Evolutionary conservation across 1,140 invertebrate genomes (phyloP), one percentile per base, ranked within the genome.

Genomic region (Melipona quadrifasciata): DNA sequence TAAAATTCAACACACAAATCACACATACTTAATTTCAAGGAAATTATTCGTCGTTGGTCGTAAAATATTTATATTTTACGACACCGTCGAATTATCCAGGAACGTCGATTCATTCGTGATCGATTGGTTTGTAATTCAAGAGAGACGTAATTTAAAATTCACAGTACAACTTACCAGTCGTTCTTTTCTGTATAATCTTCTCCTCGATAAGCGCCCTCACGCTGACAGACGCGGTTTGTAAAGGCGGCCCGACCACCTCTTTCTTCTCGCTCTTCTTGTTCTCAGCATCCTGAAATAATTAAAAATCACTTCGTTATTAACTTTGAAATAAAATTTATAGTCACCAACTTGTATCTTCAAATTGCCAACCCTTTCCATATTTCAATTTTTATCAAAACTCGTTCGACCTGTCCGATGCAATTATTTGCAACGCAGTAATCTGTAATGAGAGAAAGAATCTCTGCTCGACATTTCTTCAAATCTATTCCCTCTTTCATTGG

Each of bases 121-220:
- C 39, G 39, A 39, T 39, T 39, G 39, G 39, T 39, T 39, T 39
- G 39, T 39, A 39, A 39, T 39, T 39, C 39, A 6, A 39, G 64
- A 31, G 16, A 4, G 64, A 1, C 1, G 19, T 10, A 2, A 17
- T 24, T 71, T 8, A 47, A n/a, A 72, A 72, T 72, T 14, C 1
- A 11, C 2, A 17, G 53, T 58, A n/a, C 1, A 67, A 82, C 91
- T 88, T 89, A 95, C 94, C 94, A 76, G 95, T 96, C 24, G 95
- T 96, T 80, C 97, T 95, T 89, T 98, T 97, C 91, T 97, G 98
- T 86, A 98, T 98, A 80, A 98, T 98, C 93, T 98, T 98, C 93
- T 98, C 98, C 94, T 98, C 98, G 85, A 98, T 98, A 4, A 98
- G 95, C 21, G 98, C 98, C 72, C 98, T 95, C 5, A 98, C 97